phyloP scores from a whole-genome alignment of 2,113 vertebrate species.

The Rhinolophus sinicus region DNA sequence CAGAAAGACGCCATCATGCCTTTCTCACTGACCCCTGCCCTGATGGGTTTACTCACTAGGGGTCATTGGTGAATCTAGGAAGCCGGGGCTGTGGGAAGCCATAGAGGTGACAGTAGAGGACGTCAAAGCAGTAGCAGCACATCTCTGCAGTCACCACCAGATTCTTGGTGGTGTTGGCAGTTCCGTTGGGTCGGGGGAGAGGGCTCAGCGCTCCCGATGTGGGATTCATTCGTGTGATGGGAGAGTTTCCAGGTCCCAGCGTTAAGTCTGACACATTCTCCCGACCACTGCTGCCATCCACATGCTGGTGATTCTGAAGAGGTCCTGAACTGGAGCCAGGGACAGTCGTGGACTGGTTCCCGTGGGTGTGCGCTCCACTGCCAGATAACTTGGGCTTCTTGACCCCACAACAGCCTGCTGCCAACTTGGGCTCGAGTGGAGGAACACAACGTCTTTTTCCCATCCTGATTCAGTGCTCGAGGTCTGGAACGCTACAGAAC shows the following conservation, averaged over 20 bases:
- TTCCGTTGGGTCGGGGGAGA: constrained; percentile 89
- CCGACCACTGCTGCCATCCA: constrained; percentile 88
- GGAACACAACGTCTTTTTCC: constrained; percentile 92
- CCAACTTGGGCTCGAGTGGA: constrained; percentile 91
- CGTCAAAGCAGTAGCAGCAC: constrained; percentile 93
- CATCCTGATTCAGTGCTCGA: constrained; percentile 88
- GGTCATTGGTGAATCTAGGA: constrained; percentile 92
- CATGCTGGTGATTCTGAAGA: constrained; percentile 92
- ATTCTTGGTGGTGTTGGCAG: constrained; percentile 89
- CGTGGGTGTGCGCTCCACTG: constrained; percentile 88
- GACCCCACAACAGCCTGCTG: constrained; percentile 92
- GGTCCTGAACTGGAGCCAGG: constrained; percentile 89
- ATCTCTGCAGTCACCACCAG: constrained; percentile 92
- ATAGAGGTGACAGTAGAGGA: constrained; percentile 92
- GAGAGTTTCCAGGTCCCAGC: constrained; percentile 89
- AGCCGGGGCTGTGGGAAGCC: constrained; percentile 91
- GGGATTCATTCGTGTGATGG: constrained; percentile 90
- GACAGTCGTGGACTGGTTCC: constrained; percentile 87
- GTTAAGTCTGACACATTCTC: constrained; percentile 90
- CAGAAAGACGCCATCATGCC: neutral
- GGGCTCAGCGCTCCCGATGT: constrained; percentile 90
- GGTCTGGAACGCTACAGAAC: constrained; percentile 87
- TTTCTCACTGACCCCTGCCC: neutral
- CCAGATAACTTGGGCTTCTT: constrained; percentile 91
- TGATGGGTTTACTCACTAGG: constrained; percentile 88